A percentile compares a stretch with the other conserved stretches of the same genome.
Evolutionary conservation across 2,888 invertebrate genomes (phyloP).

Genomic region (Notodonta ziczac): DNA sequence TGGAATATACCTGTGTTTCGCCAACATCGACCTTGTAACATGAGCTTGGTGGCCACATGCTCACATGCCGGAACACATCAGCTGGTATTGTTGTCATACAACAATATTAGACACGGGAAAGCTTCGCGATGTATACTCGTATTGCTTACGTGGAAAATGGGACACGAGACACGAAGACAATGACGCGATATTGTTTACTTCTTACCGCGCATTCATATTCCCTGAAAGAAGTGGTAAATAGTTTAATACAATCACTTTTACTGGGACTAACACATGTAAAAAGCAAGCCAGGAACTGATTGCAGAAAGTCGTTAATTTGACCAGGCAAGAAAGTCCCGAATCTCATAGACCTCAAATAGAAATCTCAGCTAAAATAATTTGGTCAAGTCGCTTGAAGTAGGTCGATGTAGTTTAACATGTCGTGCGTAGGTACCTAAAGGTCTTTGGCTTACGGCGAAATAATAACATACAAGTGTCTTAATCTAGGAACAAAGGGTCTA

Average conservation of each 20-base stretch:
- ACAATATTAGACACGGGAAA: conserved; percentile 13
- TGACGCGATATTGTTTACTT: neutral
- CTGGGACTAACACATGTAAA: no score
- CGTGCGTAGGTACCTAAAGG: neutral
- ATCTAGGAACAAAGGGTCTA: neutral
- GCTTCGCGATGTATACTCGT: neutral
- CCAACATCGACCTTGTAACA: conserved; percentile 21
- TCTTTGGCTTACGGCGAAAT: neutral
- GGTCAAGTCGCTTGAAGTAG: no score
- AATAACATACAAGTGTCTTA: neutral
- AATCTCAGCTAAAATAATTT: no score
- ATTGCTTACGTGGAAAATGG: conserved; percentile 1
- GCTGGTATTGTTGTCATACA: conserved; percentile 8
- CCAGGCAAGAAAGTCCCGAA: no score
- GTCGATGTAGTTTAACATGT: no score
- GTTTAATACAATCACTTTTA: no score
- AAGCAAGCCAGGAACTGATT: no score
- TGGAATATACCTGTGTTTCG: conserved; percentile 20
- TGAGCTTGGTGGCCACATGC: conserved; percentile 22
- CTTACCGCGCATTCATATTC: neutral
- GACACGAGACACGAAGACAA: neutral
- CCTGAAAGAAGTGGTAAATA: no score
- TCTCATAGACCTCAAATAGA: no score
- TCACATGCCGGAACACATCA: conserved; percentile 38
- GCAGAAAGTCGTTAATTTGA: no score